phyloP scores from a whole-genome alignment of 1,140 invertebrate species.

The Leptinotarsa lineolata region DNA sequence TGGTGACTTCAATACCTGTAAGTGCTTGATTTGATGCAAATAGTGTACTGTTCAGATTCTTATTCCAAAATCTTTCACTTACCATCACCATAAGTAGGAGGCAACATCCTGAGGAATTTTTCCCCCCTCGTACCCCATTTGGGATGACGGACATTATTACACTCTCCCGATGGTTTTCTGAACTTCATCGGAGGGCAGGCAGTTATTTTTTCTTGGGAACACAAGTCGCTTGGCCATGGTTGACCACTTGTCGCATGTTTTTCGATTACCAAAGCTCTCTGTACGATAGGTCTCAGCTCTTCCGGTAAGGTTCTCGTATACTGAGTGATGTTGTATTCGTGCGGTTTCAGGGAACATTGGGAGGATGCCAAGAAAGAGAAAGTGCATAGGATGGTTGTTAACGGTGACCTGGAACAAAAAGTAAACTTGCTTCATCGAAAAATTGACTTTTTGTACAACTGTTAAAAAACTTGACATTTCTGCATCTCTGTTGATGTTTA shows the following conservation, averaged over 20 bases:
- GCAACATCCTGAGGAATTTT: constrained; percentile 78
- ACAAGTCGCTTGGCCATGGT: constrained; percentile 20
- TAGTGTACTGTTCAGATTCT: too few species aligned
- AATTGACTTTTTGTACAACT: too few species aligned
- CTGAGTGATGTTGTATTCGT: constrained; percentile 41
- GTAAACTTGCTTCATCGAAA: too few species aligned
- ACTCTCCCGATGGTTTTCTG: constrained; percentile 84
- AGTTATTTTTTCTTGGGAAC: constrained; percentile 27
- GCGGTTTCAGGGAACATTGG: constrained; percentile 22
- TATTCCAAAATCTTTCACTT: constrained; percentile 49
- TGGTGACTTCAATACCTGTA: too few species aligned
- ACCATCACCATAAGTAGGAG: constrained; percentile 85
- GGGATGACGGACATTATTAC: constrained; percentile 92
- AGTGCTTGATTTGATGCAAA: too few species aligned
- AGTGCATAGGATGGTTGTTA: neutral
- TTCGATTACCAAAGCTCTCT: constrained; percentile 44
- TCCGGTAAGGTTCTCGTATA: constrained; percentile 46
- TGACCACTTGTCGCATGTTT: constrained; percentile 17
- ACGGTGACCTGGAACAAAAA: constrained; percentile 4
- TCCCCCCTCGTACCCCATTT: constrained; percentile 86
- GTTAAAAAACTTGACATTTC: too few species aligned
- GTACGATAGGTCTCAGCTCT: constrained; percentile 43
- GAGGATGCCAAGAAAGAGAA: neutral
- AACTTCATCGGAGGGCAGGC: constrained; percentile 76
- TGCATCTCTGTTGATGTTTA: too few species aligned